Evolutionary conservation across 2,888 invertebrate genomes (phyloP), one percentile per base, ranked within the genome.

Genomic region (Pilophorus perplexus): DNA sequence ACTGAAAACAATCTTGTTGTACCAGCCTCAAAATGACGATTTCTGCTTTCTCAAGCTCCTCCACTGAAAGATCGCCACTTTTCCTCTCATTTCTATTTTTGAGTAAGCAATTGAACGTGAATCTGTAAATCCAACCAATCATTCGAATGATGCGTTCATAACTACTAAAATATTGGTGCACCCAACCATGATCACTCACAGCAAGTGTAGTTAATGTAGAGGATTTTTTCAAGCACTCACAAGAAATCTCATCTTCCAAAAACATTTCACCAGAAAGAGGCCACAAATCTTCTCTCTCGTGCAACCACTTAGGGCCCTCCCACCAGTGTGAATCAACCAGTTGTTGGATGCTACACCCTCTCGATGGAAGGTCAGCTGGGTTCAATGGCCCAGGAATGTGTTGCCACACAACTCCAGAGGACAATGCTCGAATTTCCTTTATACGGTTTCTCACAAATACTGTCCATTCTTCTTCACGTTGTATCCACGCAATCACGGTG

Each of bases 341-440:
- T 52, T 28, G 25, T 14, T 33, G 14, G 1, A 10, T 33, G 3
- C 16, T 28, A 28, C 28, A 28, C 10, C 52, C 52, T 10, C 60
- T n/a, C 4, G 60, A 60, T 44, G 60, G 60, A 3, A 60, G 12
- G 23, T 60, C 60, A 14, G 60, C 60, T 8, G 60, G 60, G 25
- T 60, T 76, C 12, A 70, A 10, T 2, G 18, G 22, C 4, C 75
- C 75, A 3, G 75, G 74, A 8, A 76, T 69, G 68, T 74, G 73
- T 16, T 67, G 40, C 75, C 75, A 75, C 0, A 64, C 40, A 5
- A 70, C 57, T 2, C 57, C 48, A 2, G 48, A 27, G 8, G 70
- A 66, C 23, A 71, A 37, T 20, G 25, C 27, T 28, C 73, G 71
- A 22, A 75, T 75, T 68, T 75, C 74, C 67, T 71, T 52, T 0